A percentile compares a stretch with the other conserved stretches of the same genome.
Evolutionary conservation across 1,140 invertebrate species (phyloP).

Genomic region (Anthonomus grandis): DNA sequence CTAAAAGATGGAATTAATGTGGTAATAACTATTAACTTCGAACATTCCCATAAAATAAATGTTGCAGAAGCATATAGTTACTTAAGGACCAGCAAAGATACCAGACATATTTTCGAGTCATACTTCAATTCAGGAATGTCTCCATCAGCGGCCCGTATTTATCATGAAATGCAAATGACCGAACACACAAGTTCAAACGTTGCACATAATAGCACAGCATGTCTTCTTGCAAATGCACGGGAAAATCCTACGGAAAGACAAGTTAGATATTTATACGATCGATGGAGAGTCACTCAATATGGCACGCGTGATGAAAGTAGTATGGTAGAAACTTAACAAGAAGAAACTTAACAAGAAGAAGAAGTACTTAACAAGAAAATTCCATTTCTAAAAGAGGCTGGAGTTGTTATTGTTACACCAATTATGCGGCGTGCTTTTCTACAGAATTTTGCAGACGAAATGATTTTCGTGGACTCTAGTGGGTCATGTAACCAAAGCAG

Average conservation of each 20-base stretch:
- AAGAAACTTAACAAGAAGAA: too few relatives aligned
- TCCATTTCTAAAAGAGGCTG: slow-evolving; percentile 11
- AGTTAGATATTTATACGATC: slow-evolving; percentile 12
- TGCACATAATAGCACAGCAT: too few relatives aligned
- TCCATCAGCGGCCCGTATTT: not conserved
- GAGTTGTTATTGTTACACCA: slow-evolving; percentile 11
- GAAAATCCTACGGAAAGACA: slow-evolving; percentile 7
- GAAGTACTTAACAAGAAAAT: too few relatives aligned
- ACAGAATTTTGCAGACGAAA: too few relatives aligned
- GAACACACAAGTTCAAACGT: too few relatives aligned
- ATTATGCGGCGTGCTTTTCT: slow-evolving; percentile 8
- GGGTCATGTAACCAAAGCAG: not conserved
- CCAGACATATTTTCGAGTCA: not conserved
- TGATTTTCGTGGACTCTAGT: too few relatives aligned
- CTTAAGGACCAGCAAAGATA: slow-evolving; percentile 6
- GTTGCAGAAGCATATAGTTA: slow-evolving; percentile 7
- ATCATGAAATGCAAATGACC: too few relatives aligned
- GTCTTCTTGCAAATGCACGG: slow-evolving; percentile 5
- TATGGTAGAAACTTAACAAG: too few relatives aligned
- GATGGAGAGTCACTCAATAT: slow-evolving; percentile 2
- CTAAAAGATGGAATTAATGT: not conserved
- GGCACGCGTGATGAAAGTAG: slow-evolving; percentile 7
- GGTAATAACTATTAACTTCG: not conserved
- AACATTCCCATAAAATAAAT: not conserved
- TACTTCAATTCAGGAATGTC: slow-evolving; percentile 15